phyloP scores from a whole-genome alignment of 2,888 invertebrate species.

The Plagodis dolabraria region DNA sequence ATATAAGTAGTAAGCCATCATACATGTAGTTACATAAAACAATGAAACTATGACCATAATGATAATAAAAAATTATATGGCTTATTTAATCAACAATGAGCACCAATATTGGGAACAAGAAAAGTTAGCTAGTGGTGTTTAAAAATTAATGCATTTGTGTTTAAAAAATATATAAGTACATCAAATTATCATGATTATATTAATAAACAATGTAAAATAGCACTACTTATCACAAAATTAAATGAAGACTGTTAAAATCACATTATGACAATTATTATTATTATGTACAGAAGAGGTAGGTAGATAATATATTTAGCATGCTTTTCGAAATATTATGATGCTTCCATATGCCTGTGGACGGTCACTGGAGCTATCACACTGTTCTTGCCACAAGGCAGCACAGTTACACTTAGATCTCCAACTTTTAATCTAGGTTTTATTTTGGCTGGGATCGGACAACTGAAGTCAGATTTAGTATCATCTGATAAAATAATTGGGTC shows the following conservation, averaged over 20 bases:
- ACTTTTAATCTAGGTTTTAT: constrained; percentile 71
- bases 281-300: constrained; percentile 63
- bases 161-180: constrained; percentile 5
- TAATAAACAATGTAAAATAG: constrained; percentile 19
- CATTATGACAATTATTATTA: constrained; percentile 21
- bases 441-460: constrained; percentile 84
- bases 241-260: constrained; percentile 28
- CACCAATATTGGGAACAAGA: constrained; percentile 25
- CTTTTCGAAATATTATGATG: constrained; percentile 76
- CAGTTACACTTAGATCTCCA: constrained; percentile 75
- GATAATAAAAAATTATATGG: constrained; percentile 14
- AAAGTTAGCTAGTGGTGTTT: constrained; percentile 1
- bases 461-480: constrained; percentile 80
- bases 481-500: constrained; percentile 86
- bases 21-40: constrained; percentile 1
- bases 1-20: constrained; percentile 7
- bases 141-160: constrained; percentile 5
- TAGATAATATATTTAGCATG: constrained; percentile 35
- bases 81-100: constrained; percentile 19
- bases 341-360: constrained; percentile 95
- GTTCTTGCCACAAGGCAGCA: constrained; percentile 82
- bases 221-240: constrained; percentile 34
- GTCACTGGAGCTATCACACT: constrained; percentile 94
- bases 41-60: constrained; percentile 12
- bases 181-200: not conserved